A percentile compares a stretch with the other conserved stretches of the same genome.
Evolutionary conservation across 1,140 invertebrate genomes (phyloP).

Genomic region (Drosophila sucinea): DNA sequence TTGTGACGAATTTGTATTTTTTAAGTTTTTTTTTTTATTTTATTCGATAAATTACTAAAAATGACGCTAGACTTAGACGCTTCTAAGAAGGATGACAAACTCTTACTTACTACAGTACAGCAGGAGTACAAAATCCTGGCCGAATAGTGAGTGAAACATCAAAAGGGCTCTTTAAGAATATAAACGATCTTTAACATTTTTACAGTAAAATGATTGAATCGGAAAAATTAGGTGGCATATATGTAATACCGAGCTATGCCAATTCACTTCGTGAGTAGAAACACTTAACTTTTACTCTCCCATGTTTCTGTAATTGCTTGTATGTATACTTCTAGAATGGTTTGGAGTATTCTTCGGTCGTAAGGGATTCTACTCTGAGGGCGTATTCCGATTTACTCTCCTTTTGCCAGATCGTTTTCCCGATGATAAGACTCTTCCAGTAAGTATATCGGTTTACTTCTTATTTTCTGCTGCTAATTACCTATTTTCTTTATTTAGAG

Average conservation of each 20-base stretch:
- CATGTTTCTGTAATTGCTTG: not conserved
- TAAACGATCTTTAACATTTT: slow-evolving; percentile 70
- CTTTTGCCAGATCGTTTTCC: slow-evolving; percentile 94
- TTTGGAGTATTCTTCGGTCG: slow-evolving; percentile 96
- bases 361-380: slow-evolving; percentile 93
- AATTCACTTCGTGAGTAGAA: slow-evolving; percentile 86
- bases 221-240: slow-evolving; percentile 93
- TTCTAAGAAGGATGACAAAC: slow-evolving; percentile 68
- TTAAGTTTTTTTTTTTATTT: slow-evolving; percentile 19
- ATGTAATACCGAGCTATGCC: slow-evolving; percentile 95
- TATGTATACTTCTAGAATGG: slow-evolving; percentile 88
- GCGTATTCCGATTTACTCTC: slow-evolving; percentile 94
- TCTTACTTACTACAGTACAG: slow-evolving; percentile 84
- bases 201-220: slow-evolving; percentile 92
- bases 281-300: slow-evolving; percentile 58
- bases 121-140: slow-evolving; percentile 91
- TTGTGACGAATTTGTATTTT: slow-evolving; percentile 29
- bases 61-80: slow-evolving; percentile 76
- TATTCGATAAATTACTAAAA: slow-evolving; percentile 16
- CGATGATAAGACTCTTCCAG: slow-evolving; percentile 89
- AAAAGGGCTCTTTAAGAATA: not conserved
- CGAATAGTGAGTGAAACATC: slow-evolving; percentile 87
- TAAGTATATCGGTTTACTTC: slow-evolving; percentile 20
- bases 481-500: slow-evolving; percentile 84
- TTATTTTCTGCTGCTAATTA: not conserved